Conservation (phyloP, 2,113 vertebrate species). For the Gambusia affinis region DNA sequence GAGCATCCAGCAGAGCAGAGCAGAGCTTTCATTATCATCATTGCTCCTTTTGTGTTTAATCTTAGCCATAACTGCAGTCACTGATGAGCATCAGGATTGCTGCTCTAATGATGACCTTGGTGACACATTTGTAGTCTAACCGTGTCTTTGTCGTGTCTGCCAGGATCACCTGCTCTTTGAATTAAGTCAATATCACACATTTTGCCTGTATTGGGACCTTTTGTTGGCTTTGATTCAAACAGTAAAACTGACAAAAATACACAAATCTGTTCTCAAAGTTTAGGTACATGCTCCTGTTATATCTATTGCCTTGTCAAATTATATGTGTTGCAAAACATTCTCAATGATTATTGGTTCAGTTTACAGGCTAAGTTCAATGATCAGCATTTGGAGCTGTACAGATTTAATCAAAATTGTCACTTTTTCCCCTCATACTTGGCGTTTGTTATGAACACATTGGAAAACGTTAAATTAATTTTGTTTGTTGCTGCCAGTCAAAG, state of each 20-base stretch:
- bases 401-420: too few species aligned
- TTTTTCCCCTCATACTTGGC: too few species aligned
- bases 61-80: background rate
- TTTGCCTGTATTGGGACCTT: background rate
- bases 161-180: background rate
- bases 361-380: background rate
- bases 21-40: too few species aligned
- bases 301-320: background rate
- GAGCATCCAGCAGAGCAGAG: too few species aligned
- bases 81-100: background rate
- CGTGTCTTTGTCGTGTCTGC: background rate
- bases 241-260: background rate
- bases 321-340: background rate
- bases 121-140: slow-evolving; percentile 9
- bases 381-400: too few species aligned
- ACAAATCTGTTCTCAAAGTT: background rate
- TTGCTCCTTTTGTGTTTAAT: too few species aligned
- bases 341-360: background rate
- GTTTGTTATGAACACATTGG: too few species aligned
- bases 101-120: slow-evolving; percentile 9
- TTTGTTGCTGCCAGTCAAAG: too few species aligned
- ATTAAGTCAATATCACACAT: background rate
- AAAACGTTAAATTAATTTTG: too few species aligned
- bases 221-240: too few species aligned
- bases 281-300: background rate